Evolutionary conservation across 1,140 invertebrate species (phyloP), one percentile per base, ranked within the genome.

Genomic region (Drosophila nikananu): DNA sequence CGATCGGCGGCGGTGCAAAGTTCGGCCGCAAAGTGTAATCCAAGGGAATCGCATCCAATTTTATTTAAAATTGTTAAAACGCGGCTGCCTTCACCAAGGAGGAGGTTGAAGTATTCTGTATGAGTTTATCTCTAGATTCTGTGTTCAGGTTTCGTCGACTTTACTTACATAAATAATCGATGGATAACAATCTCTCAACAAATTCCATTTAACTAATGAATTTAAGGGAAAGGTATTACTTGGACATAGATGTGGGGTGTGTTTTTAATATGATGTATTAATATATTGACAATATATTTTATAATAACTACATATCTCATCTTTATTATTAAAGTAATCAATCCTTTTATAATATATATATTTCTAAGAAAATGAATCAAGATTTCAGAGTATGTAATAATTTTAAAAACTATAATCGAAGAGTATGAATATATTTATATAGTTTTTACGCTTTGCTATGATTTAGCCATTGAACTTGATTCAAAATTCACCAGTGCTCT

Each of bases 41-140:
- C 82, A 75, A 75, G 32, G 75, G 71, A 86, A 86, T 86, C 83
- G 68, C 83, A 86, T 86, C 71, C 83, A 86, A 86, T 86, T 86
- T 86, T 86, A 86, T 86, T 86, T 86, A 86, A 86, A 86, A 86
- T 76, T 86, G 83, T 80, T 81, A 86, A 86, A 79, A 67, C 58
- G 25, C 58, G 51, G 68, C 64, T 48, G 49, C 48, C 60, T 46
- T 48, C 52, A 49, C 55, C 44, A 5, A 3, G 8, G 2, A 5
- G 37, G 12, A 15, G 23, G 37, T 6, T 30, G 12, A 27, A 17
- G 25, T 19, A 30, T 52, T 12, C 5, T 12, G 13, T 21, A 9
- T 21, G 51, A 54, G 51, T 35, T 13, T 21, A 17, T 37, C 32
- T 41, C 23, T 17, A 49, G 10, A 13, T 25, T 49, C 42, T 39